Base-by-base conservation (phyloP, 2,797 vertebrate genomes). In the Philypnodon macrostomus region DNA sequence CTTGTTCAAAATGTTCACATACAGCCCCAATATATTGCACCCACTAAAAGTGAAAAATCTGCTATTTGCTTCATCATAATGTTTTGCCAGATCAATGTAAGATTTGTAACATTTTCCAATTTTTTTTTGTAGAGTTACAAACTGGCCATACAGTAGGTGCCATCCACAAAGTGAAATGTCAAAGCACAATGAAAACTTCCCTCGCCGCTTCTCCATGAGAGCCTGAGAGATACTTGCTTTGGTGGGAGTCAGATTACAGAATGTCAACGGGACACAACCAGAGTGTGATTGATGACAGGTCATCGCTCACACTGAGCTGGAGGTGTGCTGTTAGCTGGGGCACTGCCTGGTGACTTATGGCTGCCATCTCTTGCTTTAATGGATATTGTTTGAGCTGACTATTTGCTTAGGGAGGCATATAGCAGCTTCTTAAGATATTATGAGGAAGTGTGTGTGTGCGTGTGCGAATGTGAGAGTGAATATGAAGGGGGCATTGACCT, bases 331-430 rank as follows among this genome's bases (percentile, higher is more conserved):
- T 38, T n/a, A 40, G 16, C 0, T 4, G 40, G 5, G 11, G 4
- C 29, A 31, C 36, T 23, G 37, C 37, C 35, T 34, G 5, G 12
- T 55, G 57, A 68, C 47, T 50, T 55, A 56, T 31, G 33, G 23
- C 50, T 8, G 1, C 12, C 32, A 41, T 34, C 42, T 30, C 38
- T 37, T 33, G 35, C 38, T 54, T 58, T 61, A 70, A 67, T 57
- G 32, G 45, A 60, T 67, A 47, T 55, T 56, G 53, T 73, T 58
- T 58, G 38, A 58, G 47, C 21, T 13, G 12, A 55, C 3, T 52
- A 51, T 60, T 50, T 63, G 21, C 46, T 60, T 41, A 41, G 34
- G 11, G 15, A 45, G 34, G 23, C 29, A 54, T 30, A 31, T 24
- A 24, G 24, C 11, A 14, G 45, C 48, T 63, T 48, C 21, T 47